A percentile compares a stretch with the other conserved stretches of the same genome.
These are phyloP conservation scores for Chiloscyllium plagiosum DNA, from an alignment of 2,113 vertebrate species.

Conservation along the genomic window DNA sequence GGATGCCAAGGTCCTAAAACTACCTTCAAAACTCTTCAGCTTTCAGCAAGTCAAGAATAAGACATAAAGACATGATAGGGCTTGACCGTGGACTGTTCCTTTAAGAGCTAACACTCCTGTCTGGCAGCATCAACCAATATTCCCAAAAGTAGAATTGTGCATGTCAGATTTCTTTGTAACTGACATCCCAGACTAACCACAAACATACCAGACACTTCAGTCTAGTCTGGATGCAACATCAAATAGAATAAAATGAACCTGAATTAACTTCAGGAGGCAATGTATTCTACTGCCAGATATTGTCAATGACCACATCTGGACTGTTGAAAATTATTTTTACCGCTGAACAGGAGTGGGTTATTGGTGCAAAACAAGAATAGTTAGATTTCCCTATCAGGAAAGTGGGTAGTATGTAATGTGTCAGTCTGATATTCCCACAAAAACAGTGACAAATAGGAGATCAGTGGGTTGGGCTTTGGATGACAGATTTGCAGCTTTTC, in stretches of 20 bases:
- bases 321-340: neutral
- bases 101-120: neutral
- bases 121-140: neutral
- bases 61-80: neutral
- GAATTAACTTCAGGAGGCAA: neutral
- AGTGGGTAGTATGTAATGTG: neutral
- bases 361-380: neutral
- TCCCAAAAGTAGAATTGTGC: neutral
- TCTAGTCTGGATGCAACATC: conserved; percentile 28
- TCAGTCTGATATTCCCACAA: neutral
- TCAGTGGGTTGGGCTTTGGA: neutral
- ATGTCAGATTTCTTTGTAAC: neutral
- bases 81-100: neutral
- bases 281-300: neutral
- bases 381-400: neutral
- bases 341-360: neutral
- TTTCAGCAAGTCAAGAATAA: neutral
- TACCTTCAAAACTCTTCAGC: neutral
- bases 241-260: neutral
- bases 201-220: conserved; percentile 31
- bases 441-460: neutral
- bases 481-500: neutral
- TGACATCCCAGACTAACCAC: conserved; percentile 29
- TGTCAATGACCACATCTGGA: neutral
- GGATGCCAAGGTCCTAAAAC: neutral